Evolutionary conservation across 2,113 vertebrate species (phyloP).

Genomic region (Tetraodon nigroviridis): DNA sequence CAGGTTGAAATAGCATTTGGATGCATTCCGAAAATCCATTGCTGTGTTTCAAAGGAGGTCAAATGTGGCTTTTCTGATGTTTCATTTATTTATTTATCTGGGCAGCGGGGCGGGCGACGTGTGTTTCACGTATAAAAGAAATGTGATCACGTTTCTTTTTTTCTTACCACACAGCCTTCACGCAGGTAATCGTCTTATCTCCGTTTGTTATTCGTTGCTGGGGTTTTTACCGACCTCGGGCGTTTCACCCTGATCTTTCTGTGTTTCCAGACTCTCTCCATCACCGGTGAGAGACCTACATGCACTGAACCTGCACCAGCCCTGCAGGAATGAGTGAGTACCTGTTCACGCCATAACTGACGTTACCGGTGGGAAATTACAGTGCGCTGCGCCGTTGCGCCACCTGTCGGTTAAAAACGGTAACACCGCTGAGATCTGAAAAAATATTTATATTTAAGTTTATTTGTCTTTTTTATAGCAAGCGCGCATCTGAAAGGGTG

Average conservation of each 20-base stretch:
- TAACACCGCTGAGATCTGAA: not conserved
- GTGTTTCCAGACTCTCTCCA: slow-evolving; percentile 42
- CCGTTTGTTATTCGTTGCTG: too few species aligned
- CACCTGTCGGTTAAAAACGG: slow-evolving; percentile 44
- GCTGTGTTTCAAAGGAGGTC: slow-evolving; percentile 38
- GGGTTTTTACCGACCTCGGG: not conserved
- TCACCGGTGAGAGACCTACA: slow-evolving; percentile 48
- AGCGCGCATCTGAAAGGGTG: slow-evolving; percentile 26
- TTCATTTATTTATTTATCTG: not conserved
- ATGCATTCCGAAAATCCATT: slow-evolving; percentile 14
- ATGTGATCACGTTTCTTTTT: slow-evolving; percentile 16
- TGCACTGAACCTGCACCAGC: slow-evolving; percentile 16
- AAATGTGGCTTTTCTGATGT: slow-evolving; percentile 10
- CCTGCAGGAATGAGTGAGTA: slow-evolving; percentile 46
- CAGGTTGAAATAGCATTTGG: slow-evolving; percentile 25
- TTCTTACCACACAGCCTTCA: slow-evolving; percentile 25
- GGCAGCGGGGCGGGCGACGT: too few species aligned
- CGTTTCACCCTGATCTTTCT: not conserved
- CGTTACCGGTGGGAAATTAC: too few species aligned
- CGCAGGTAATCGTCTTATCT: slow-evolving; percentile 32
- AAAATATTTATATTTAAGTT: too few species aligned
- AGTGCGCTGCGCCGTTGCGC: not conserved
- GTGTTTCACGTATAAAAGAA: not conserved
- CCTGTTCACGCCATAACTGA: not conserved
- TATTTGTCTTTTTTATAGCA: slow-evolving; percentile 36